Base-by-base conservation (phyloP, 2,888 invertebrate genomes). In the Belgica antarctica region DNA sequence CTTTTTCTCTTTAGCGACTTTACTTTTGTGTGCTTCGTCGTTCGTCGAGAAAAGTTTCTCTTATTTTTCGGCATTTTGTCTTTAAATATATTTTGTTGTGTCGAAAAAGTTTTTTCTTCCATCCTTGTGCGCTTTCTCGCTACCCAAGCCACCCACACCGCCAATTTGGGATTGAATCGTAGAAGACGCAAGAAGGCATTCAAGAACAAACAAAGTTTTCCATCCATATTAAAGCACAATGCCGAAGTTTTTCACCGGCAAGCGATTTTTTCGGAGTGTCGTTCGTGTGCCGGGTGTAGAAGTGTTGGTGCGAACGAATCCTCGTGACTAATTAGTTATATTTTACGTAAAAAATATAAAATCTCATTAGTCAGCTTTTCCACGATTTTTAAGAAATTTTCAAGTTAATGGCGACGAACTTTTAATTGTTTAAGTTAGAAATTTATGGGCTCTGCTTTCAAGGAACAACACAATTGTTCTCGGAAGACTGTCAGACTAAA, bases 21-120 rank as follows among this genome's bases (percentile, higher is more conserved):
- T 12, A 31, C 34, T 31, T n/a, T 31, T 12, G 34, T 31, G 34
- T 31, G 34, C 34, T 31, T 31, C 34, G 12, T 31, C 34, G 34
- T 31, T n/a, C n/a, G n/a, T n/a, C n/a, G n/a, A n/a, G 12, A 31
- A 31, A 12, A 31, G 12, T 31, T 22, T 52, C 22, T 52, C 52
- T 52, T n/a, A 2, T 7, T 52, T 22, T 52, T 52, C 52, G 17
- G 52, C 52, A n/a, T n/a, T n/a, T n/a, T n/a, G n/a, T n/a, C n/a
- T 52, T 52, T 52, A 52, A 52, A 52, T 52, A 5, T 52, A 22
- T 22, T 52, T 52, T 52, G 52, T 52, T 52, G 52, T 52, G 52
- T 52, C 52, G 52, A 52, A 52, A 52, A 52, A 52, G 52, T 52
- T 52, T 52, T 52, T 31, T 31, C 34, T 31, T 31, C 5, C 34